Evolutionary conservation across 1,140 invertebrate species (phyloP).

Genomic region (Lucilia cuprina): DNA sequence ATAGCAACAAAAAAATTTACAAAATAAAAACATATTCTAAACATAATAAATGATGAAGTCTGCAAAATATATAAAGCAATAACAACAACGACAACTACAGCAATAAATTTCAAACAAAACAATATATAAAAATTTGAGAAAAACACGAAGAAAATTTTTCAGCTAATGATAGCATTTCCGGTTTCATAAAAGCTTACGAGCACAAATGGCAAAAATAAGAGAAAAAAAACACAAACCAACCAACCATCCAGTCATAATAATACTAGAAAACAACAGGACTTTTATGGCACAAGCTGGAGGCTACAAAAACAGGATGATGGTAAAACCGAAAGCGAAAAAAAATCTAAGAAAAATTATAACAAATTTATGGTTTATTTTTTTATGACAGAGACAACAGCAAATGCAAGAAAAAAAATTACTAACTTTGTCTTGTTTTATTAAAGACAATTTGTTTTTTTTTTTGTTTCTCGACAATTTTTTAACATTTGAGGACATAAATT

Average conservation of each 20-base stretch:
- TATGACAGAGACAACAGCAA: neutral
- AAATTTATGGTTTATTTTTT: constrained; percentile 6
- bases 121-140: neutral
- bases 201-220: neutral
- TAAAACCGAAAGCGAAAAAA: neutral
- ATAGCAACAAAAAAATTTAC: neutral
- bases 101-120: neutral
- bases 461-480: neutral
- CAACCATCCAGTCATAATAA: neutral
- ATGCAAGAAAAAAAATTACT: neutral
- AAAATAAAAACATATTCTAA: neutral
- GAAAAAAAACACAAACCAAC: neutral
- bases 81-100: neutral
- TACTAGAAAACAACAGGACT: neutral
- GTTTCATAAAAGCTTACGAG: neutral
- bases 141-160: constrained; percentile 8
- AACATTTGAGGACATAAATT: neutral
- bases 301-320: neutral
- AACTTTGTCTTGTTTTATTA: constrained; percentile 6
- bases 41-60: constrained; percentile 11
- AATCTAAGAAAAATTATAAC: constrained; percentile 7
- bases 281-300: neutral
- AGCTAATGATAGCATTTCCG: constrained; percentile 14
- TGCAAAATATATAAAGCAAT: neutral
- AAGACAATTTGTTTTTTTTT: neutral